Evolutionary conservation across 2,888 invertebrate genomes (phyloP), one percentile per base, ranked within the genome.

Genomic region (Tethea ocularis): DNA sequence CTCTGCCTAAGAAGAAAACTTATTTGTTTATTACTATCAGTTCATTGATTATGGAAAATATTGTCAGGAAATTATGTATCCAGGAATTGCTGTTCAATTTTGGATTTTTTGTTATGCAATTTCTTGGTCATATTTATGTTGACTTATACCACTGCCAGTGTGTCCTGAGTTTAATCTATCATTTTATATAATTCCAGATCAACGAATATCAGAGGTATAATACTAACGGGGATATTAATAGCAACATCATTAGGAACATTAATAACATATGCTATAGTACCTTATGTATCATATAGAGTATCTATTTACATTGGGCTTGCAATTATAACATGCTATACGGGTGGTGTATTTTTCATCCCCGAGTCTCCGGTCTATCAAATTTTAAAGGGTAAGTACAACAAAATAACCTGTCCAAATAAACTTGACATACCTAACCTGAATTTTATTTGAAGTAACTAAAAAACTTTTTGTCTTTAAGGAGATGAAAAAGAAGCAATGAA

Each of bases 351-450:
- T 20, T 75, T 78, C 23, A 65, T 83, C 4, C 83, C 84, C 0
- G 84, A 84, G 58, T 80, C 83, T 13, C 84, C 84, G 0, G 74
- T 80, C 0, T 84, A 70, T 61, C 61, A 74, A 56, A 75, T 75
- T 26, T 78, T 84, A 66, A 79, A 78, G 75, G 82, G 85, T 84
- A n/a, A n/a, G n/a, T n/a, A n/a, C n/a, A 61, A 57, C 52, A 51
- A 26, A 22, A 10, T 54, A 57, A 3, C 38, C 51, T 33, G n/a
- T n/a, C n/a, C 11, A n/a, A n/a, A n/a, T n/a, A n/a, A n/a, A n/a
- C n/a, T n/a, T n/a, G n/a, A n/a, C n/a, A n/a, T n/a, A n/a, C n/a
- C n/a, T n/a, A n/a, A n/a, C n/a, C n/a, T n/a, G n/a, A n/a, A n/a
- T n/a, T n/a, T n/a, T n/a, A n/a, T n/a, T n/a, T n/a, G n/a, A n/a